A percentile compares a stretch with the other conserved stretches of the same genome.
Evolutionary conservation across 92 coral and sea anemone species (phyloP).

Genomic region (Phenganax subtilis): DNA sequence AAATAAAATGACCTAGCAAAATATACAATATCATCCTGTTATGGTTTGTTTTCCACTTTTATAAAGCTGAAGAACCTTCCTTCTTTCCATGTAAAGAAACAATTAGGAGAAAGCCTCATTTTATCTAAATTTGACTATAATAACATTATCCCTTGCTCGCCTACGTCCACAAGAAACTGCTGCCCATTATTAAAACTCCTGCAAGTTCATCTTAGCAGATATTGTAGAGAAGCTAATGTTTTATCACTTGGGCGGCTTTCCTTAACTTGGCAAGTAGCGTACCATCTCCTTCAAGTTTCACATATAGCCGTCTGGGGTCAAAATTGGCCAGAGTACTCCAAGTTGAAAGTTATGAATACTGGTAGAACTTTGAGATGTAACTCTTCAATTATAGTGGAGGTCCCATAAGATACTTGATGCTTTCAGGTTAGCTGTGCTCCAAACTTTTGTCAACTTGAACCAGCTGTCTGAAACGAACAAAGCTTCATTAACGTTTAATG

Average conservation of each 20-base stretch:
- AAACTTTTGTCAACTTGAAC: too few species aligned
- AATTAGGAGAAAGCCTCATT: conserved; percentile 29
- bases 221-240: conserved; percentile 20
- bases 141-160: conserved; percentile 15
- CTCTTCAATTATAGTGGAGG: conserved; percentile 7
- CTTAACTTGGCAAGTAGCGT: not conserved
- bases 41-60: conserved; percentile 15
- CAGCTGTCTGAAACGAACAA: not conserved
- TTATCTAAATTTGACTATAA: conserved; percentile 28
- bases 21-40: conserved; percentile 21
- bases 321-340: conserved; percentile 15
- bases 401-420: conserved; percentile 12
- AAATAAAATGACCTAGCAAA: not conserved
- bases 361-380: conserved; percentile 14
- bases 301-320: conserved; percentile 18
- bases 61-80: conserved; percentile 30
- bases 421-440: conserved; percentile 21
- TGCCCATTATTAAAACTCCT: conserved; percentile 1
- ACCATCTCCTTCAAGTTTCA: conserved; percentile 1
- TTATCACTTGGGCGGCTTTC: conserved; percentile 15
- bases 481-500: not conserved
- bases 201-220: conserved; percentile 32
- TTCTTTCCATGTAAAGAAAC: conserved; percentile 15
- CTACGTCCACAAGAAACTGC: conserved; percentile 4
- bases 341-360: conserved; percentile 1